A percentile compares a stretch with the other conserved stretches of the same genome.
Evolutionary conservation across 2,797 vertebrate species (phyloP).

Genomic region (Catharus ustulatus): DNA sequence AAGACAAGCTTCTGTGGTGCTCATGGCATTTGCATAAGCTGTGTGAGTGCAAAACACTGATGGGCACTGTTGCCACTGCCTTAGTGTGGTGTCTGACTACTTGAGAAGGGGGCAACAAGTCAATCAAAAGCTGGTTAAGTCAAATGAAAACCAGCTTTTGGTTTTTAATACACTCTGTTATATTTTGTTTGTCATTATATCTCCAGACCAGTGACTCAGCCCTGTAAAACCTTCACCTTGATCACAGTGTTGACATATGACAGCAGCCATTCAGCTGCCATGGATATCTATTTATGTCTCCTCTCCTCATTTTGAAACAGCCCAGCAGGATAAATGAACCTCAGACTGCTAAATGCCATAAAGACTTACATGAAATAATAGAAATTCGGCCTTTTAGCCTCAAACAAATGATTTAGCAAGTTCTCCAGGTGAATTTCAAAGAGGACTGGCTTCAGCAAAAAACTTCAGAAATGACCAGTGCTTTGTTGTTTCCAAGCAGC

Average conservation of each 20-base stretch:
- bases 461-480: not conserved
- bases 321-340: not conserved
- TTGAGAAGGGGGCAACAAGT: conserved; percentile 20
- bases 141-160: conserved; percentile 17
- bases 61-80: not conserved
- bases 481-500: not conserved
- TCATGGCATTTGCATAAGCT: not conserved
- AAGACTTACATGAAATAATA: not conserved
- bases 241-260: conserved; percentile 2
- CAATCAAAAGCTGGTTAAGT: conserved; percentile 48
- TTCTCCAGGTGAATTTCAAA: not conserved
- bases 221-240: conserved; percentile 9
- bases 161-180: conserved; percentile 11
- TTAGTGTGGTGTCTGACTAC: not conserved
- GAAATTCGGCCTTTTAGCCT: not conserved
- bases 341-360: not conserved
- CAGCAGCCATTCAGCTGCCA: not conserved
- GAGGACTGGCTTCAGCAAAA: not conserved
- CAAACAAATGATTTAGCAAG: not conserved
- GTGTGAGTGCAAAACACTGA: not conserved
- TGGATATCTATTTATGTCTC: not conserved
- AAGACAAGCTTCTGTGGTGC: not conserved
- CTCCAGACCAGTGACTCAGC: conserved; percentile 47
- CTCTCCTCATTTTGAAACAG: not conserved
- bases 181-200: conserved; percentile 55